Evolutionary conservation across 2,888 invertebrate species (phyloP).

Genomic region (Agonopterix alstromeriana): DNA sequence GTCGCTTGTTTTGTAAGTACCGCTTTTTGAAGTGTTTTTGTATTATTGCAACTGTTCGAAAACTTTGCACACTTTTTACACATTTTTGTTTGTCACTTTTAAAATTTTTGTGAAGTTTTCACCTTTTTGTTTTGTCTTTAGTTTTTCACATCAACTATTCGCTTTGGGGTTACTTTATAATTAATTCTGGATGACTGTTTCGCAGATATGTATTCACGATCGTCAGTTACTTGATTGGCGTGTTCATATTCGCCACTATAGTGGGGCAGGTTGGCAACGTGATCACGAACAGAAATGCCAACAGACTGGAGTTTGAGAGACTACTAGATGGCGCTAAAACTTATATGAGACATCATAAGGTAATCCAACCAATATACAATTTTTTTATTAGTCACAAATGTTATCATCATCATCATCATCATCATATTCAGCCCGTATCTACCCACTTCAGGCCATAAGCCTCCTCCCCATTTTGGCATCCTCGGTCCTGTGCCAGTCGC

Average conservation of each 20-base stretch:
- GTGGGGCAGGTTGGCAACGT: constrained; percentile 99
- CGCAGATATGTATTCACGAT: constrained; percentile 96
- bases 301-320: constrained; percentile 95
- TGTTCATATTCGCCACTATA: constrained; percentile 98
- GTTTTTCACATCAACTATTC: too few species aligned
- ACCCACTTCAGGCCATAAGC: too few species aligned
- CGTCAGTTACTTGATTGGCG: constrained; percentile 97
- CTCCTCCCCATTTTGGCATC: too few species aligned
- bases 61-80: constrained; percentile 68
- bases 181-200: not conserved
- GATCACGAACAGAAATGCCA: constrained; percentile 97
- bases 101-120: constrained; percentile 4
- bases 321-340: constrained; percentile 97
- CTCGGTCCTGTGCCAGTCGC: too few species aligned
- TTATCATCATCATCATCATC: too few species aligned
- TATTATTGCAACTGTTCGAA: constrained; percentile 75
- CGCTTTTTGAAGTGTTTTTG: constrained; percentile 46
- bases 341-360: constrained; percentile 98
- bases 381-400: too few species aligned
- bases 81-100: not conserved
- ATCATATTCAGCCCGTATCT: too few species aligned
- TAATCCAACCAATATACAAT: constrained; percentile 27
- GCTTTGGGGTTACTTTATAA: too few species aligned
- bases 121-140: constrained; percentile 6
- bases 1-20: constrained; percentile 24